Conservation (phyloP, 1,140 invertebrate genomes). For the Drosophila parabipectinata region DNA sequence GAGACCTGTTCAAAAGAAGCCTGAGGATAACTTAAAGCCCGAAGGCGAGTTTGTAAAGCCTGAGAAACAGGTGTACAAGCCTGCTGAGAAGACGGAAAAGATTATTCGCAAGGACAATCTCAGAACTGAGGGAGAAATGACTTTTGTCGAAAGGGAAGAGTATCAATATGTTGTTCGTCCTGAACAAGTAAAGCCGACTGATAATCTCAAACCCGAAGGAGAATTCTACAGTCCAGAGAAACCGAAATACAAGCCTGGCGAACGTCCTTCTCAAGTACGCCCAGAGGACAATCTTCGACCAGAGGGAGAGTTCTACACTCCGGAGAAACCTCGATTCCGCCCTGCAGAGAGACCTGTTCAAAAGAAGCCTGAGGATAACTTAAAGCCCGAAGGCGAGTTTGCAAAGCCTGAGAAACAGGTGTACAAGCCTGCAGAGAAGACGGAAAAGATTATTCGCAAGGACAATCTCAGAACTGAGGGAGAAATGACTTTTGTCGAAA, state of each 20-base stretch:
- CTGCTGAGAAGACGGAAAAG: constrained; percentile 85
- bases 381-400: constrained; percentile 85
- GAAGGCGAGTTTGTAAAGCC: constrained; percentile 69
- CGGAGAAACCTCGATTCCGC: constrained; percentile 53
- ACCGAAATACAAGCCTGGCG: constrained; percentile 79
- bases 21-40: no score
- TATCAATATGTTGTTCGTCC: constrained; percentile 84
- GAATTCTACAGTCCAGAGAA: constrained; percentile 85
- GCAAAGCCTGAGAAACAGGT: constrained; percentile 79
- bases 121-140: constrained; percentile 86
- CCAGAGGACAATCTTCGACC: constrained; percentile 86
- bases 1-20: no score
- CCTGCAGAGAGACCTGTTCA: constrained; percentile 79
- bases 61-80: constrained; percentile 64
- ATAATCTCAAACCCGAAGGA: constrained; percentile 86
- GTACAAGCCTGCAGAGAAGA: constrained; percentile 85
- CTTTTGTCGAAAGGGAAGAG: constrained; percentile 64
- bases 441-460: constrained; percentile 85
- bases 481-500: constrained; percentile 85
- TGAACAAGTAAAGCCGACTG: constrained; percentile 82
- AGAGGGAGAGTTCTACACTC: constrained; percentile 86
- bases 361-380: constrained; percentile 85
- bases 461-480: constrained; percentile 86
- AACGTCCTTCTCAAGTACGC: constrained; percentile 83
- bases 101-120: constrained; percentile 87